Conservation (phyloP, 2,888 invertebrate species). For the Rotaria magnacalcarata region DNA sequence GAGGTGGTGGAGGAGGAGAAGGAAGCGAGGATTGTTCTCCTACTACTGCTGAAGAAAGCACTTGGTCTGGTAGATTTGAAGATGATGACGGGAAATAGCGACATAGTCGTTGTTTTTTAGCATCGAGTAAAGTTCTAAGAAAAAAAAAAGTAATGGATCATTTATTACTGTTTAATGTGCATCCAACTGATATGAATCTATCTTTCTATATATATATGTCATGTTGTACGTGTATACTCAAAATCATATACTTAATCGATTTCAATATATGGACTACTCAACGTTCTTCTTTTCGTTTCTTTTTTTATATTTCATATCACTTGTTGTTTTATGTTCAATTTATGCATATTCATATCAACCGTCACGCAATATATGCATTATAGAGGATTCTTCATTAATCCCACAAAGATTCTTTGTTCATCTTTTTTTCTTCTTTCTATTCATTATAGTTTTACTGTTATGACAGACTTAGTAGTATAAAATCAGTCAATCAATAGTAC, state of each 20-base stretch:
- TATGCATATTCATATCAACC: background rate
- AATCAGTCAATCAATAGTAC: background rate
- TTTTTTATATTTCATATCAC: background rate
- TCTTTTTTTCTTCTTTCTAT: background rate
- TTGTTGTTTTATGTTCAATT: background rate
- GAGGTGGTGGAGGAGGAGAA: background rate
- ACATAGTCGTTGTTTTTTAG: slow-evolving; percentile 15
- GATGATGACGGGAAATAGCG: background rate
- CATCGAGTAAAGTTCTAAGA: slow-evolving; percentile 21
- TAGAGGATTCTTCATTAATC: background rate
- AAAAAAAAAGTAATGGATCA: background rate
- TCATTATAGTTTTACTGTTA: background rate
- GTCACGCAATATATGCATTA: background rate
- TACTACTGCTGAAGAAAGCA: background rate
- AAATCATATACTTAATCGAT: slow-evolving; percentile 17
- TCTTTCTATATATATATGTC: background rate
- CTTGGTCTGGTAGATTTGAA: background rate
- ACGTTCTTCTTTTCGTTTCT: background rate
- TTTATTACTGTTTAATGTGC: background rate
- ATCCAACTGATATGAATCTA: background rate
- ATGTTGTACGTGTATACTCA: background rate
- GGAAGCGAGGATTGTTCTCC: background rate
- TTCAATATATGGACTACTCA: background rate
- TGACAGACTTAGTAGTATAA: background rate
- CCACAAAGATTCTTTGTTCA: background rate